phyloP scores from a whole-genome alignment of 2,113 vertebrate species.

The Dasyprocta punctata region DNA sequence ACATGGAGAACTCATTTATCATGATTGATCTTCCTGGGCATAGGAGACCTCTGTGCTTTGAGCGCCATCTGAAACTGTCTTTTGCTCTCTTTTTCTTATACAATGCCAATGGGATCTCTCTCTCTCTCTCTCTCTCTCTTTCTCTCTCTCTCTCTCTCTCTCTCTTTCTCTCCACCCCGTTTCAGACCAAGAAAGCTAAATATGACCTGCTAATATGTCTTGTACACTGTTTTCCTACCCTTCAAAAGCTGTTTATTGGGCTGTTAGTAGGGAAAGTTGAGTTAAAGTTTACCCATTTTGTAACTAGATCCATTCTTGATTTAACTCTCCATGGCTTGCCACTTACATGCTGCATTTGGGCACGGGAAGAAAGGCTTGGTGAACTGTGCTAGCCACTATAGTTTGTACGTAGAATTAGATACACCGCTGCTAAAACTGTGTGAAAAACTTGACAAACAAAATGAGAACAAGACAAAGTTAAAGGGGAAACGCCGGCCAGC shows the following conservation, averaged over 20 bases:
- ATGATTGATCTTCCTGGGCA: constrained; percentile 74
- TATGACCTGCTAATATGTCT: constrained; percentile 44
- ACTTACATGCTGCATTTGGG: constrained; percentile 25
- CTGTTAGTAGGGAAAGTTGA: background rate
- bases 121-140: too few relatives aligned
- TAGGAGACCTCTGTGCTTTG: constrained; percentile 66
- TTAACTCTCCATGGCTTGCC: constrained; percentile 14
- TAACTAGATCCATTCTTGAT: constrained; percentile 40
- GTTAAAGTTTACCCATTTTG: constrained; percentile 52
- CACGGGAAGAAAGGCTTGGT: constrained; percentile 24
- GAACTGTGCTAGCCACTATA: constrained; percentile 57
- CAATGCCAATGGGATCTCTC: constrained; percentile 45
- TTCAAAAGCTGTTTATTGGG: constrained; percentile 11
- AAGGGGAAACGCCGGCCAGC: too few relatives aligned
- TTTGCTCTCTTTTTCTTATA: constrained; percentile 54
- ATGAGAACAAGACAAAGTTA: constrained; percentile 16
- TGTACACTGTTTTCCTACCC: constrained; percentile 9
- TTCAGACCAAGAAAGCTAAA: too few relatives aligned
- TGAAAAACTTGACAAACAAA: constrained; percentile 66
- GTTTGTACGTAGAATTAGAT: constrained; percentile 67
- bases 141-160: too few relatives aligned
- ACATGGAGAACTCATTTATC: constrained; percentile 76
- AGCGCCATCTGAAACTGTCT: constrained; percentile 59
- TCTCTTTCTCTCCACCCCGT: background rate
- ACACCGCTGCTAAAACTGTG: constrained; percentile 51